Conservation (phyloP, 2,113 vertebrate genomes). For the Galeopterus variegatus region DNA sequence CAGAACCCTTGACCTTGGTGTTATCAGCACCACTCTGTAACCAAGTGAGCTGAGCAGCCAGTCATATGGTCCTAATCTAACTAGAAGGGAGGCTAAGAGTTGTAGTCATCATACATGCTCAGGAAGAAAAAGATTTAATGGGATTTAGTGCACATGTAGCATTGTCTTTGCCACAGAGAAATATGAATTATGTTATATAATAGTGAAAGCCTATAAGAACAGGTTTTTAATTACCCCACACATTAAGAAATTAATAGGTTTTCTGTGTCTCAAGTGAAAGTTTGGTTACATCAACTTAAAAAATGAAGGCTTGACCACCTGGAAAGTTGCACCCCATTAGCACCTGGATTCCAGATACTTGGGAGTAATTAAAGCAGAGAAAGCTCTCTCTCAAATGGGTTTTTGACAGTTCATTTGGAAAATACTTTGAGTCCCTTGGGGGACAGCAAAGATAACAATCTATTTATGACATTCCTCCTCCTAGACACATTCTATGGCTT, state of each 20-base stretch:
- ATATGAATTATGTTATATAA: not conserved
- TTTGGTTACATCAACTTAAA: not conserved
- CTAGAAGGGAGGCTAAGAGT: not conserved
- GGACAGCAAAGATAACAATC: constrained; percentile 68
- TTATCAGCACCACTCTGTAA: too few species aligned
- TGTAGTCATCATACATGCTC: not conserved
- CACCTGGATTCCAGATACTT: not conserved
- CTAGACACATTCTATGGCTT: constrained; percentile 50
- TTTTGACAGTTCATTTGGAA: constrained; percentile 60
- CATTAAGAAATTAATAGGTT: constrained; percentile 11
- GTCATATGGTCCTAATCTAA: not conserved
- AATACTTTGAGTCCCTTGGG: constrained; percentile 58
- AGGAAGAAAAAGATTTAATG: not conserved
- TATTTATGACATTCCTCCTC: constrained; percentile 62
- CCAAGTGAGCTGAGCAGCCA: not conserved
- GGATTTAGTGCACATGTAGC: not conserved
- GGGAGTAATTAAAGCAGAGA: constrained; percentile 40
- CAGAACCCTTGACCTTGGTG: too few species aligned
- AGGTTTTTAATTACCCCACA: constrained; percentile 9
- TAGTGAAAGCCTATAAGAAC: not conserved
- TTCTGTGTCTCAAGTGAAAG: constrained; percentile 15
- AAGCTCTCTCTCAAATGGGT: not conserved
- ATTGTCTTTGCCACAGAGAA: not conserved
- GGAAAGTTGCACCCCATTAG: constrained; percentile 29
- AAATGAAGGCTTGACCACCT: constrained; percentile 32